Percentiles rank a stretch among this genome's conserved stretches.
Conservation (phyloP, 2,113 vertebrate species). For the Okapia johnstoni region DNA sequence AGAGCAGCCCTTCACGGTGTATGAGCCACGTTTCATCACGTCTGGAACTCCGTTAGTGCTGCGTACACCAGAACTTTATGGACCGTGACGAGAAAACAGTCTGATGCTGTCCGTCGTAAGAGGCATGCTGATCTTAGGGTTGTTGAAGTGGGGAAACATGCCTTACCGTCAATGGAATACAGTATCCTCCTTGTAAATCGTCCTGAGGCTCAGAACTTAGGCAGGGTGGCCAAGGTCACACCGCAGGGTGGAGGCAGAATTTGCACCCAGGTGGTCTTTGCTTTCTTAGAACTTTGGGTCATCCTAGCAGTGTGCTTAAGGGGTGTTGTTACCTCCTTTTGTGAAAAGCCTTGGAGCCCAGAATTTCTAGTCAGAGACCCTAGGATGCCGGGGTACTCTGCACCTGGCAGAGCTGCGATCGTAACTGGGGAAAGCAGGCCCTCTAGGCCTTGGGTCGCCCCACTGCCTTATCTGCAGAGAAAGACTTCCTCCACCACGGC, state of each 20-base stretch:
- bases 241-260: neutral
- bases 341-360: neutral
- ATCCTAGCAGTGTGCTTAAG: neutral
- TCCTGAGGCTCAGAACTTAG: neutral
- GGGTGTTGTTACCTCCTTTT: neutral
- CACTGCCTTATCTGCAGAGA: neutral
- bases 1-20: neutral
- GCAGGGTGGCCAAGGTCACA: neutral
- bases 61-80: rapidly evolving
- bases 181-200: neutral
- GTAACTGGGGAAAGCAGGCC: neutral
- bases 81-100: neutral
- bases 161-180: neutral
- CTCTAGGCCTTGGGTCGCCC: neutral
- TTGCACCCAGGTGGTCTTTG: neutral
- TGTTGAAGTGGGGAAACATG: neutral
- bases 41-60: neutral
- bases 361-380: neutral
- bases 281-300: neutral
- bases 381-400: neutral
- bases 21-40: rapidly evolving
- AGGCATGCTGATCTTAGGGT: neutral
- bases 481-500: neutral
- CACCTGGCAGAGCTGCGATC: neutral
- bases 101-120: rapidly evolving